phyloP scores from a whole-genome alignment of 2,113 vertebrate species.

The Pelvicachromis taeniatus region DNA sequence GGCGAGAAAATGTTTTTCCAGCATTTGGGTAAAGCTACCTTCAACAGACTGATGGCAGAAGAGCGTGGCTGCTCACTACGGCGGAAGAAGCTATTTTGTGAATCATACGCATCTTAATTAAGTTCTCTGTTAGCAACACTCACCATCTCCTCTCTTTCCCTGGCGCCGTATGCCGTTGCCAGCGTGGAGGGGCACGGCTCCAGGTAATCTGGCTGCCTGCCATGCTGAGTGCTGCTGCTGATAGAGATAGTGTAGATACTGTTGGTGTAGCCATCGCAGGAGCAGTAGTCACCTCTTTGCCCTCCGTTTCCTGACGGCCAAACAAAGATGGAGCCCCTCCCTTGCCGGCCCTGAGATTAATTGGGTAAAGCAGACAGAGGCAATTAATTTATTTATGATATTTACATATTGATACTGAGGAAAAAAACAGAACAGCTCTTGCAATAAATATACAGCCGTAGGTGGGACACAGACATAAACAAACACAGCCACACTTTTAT shows the following conservation, averaged over 20 bases:
- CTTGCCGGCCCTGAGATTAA: constrained; percentile 77
- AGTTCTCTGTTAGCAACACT: constrained; percentile 23
- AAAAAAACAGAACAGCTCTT: neutral
- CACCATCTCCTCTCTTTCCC: constrained; percentile 81
- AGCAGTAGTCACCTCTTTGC: constrained; percentile 84
- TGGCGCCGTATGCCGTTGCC: constrained; percentile 83
- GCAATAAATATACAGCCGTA: constrained; percentile 20
- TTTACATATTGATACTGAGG: constrained; percentile 11
- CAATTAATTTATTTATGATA: constrained; percentile 21
- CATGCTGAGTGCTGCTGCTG: constrained; percentile 79
- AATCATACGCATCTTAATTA: neutral
- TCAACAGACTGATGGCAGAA: neutral
- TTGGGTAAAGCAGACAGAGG: constrained; percentile 3
- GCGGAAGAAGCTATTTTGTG: neutral
- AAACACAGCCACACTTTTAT: neutral
- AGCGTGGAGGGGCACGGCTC: constrained; percentile 89
- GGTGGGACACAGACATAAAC: neutral
- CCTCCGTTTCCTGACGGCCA: constrained; percentile 93
- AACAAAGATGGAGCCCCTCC: constrained; percentile 88
- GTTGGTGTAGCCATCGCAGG: constrained; percentile 91
- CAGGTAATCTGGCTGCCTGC: constrained; percentile 83
- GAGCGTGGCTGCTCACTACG: neutral
- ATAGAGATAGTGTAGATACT: constrained; percentile 94
- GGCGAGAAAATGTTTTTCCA: neutral
- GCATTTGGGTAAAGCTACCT: neutral